phyloP scores from a whole-genome alignment of 2,797 vertebrate genomes.

The Sparidentex hasta region DNA sequence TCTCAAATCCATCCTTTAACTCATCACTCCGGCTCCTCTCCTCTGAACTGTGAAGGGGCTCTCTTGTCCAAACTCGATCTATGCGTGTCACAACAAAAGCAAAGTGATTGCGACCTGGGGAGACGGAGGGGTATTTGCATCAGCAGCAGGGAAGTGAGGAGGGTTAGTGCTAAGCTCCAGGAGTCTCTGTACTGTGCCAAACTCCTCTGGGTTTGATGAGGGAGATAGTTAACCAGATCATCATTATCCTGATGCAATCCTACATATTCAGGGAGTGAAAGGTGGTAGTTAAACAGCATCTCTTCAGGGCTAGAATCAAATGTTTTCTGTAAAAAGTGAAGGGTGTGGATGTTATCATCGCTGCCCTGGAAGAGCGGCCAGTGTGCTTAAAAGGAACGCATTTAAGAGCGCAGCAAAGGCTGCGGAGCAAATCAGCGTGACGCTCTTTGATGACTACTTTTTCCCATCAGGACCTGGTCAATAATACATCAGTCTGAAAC shows the following conservation, averaged over 20 bases:
- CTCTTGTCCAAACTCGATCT: conserved; percentile 63
- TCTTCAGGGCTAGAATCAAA: conserved; percentile 32
- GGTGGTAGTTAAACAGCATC: conserved; percentile 12
- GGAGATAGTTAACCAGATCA: conserved; percentile 13
- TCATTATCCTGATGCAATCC: conserved; percentile 8
- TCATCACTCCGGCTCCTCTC: conserved; percentile 62
- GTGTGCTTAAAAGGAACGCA: conserved; percentile 60
- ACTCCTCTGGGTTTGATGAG: conserved; percentile 25
- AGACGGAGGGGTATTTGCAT: conserved; percentile 44
- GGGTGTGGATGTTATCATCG: conserved; percentile 42
- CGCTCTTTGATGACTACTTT: conserved; percentile 61
- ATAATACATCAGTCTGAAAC: conserved; percentile 71
- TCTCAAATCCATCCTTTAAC: conserved; percentile 67
- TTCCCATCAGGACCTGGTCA: conserved; percentile 65
- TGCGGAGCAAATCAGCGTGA: conserved; percentile 55
- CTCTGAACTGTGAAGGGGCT: conserved; percentile 59
- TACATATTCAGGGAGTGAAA: conserved; percentile 20
- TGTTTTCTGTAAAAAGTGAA: conserved; percentile 25
- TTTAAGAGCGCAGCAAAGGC: conserved; percentile 46
- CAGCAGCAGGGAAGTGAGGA: conserved; percentile 12
- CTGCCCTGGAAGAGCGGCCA: conserved; percentile 33
- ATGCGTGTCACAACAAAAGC: conserved; percentile 70
- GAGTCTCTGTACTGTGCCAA: conserved; percentile 2
- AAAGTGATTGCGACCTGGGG: conserved; percentile 45
- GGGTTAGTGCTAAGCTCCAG: conserved; percentile 40